Conservation (phyloP, 37 sponge, comb jelly and placozoan genomes). For the Tethya wilhelma region DNA sequence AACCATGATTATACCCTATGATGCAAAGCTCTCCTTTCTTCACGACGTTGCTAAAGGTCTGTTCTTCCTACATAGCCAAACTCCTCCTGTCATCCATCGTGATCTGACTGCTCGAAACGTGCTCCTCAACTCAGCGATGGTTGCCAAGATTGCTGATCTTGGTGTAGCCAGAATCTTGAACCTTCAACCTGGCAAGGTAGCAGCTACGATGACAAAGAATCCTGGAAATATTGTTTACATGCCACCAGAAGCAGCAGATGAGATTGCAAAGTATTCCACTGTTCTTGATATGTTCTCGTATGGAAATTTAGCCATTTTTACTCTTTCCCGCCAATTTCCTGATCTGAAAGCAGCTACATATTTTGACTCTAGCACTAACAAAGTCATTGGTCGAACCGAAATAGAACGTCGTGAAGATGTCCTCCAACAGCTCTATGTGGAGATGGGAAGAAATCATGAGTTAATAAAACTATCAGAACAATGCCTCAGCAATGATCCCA, state of each 20-base stretch:
- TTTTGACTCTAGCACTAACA: neutral
- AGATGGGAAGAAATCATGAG: no score
- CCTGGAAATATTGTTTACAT: no score
- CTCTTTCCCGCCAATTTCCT: neutral
- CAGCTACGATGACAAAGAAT: neutral
- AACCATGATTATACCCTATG: neutral
- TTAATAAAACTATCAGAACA: no score
- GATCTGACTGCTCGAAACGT: conserved; percentile 33
- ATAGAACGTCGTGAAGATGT: neutral
- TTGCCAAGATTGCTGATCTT: conserved; percentile 40
- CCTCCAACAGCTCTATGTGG: no score
- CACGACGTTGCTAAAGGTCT: conserved; percentile 29
- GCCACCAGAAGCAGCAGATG: no score
- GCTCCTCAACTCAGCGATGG: conserved; percentile 17
- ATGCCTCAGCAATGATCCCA: neutral
- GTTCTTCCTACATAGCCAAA: conserved; percentile 25
- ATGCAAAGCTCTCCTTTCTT: conserved; percentile 19
- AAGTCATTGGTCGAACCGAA: neutral
- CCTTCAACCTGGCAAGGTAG: neutral
- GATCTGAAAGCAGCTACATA: neutral
- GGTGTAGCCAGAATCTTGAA: neutral
- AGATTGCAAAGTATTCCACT: neutral
- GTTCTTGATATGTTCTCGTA: conserved; percentile 26
- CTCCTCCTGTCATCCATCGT: conserved; percentile 8
- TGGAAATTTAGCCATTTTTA: neutral